Conservation (phyloP, 2,888 invertebrate species). For the Ceriagrion tenellum region DNA sequence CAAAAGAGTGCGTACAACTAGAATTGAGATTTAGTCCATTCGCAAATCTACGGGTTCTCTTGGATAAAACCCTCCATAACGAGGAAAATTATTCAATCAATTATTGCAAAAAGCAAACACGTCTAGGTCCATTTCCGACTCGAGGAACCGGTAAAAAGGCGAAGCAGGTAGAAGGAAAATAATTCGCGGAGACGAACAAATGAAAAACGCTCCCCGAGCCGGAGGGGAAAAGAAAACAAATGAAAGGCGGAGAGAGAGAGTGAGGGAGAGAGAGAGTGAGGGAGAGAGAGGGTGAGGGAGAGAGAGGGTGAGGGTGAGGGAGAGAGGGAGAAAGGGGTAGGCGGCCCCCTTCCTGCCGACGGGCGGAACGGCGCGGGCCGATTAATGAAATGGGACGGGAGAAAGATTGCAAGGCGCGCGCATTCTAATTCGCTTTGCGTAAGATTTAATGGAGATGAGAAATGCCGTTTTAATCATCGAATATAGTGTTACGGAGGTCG, state of each 20-base stretch:
- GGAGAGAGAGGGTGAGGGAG: background rate
- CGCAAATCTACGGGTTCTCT: too few relatives aligned
- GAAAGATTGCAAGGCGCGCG: conserved; percentile 19
- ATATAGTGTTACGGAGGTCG: background rate
- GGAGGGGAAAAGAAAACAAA: background rate
- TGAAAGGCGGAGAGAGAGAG: background rate
- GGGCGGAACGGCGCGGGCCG: background rate
- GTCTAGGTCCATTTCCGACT: background rate
- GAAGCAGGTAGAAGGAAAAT: background rate
- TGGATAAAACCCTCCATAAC: too few relatives aligned
- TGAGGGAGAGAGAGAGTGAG: background rate
- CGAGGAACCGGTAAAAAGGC: background rate
- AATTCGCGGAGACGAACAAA: background rate
- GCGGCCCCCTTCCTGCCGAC: background rate
- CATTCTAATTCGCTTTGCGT: conserved; percentile 32
- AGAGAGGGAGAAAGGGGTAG: background rate
- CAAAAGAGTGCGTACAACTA: too few relatives aligned
- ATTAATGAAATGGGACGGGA: conserved; percentile 14
- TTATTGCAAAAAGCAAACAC: too few relatives aligned
- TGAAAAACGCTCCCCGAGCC: background rate
- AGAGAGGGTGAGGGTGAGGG: background rate
- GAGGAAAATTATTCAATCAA: too few relatives aligned
- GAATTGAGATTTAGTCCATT: too few relatives aligned
- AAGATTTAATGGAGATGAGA: conserved; percentile 31
- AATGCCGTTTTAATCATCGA: conserved; percentile 19